Percentiles rank a stretch among this genome's conserved stretches.
Conservation (phyloP, 2,797 vertebrate species). For the Apodemus agrarius region DNA sequence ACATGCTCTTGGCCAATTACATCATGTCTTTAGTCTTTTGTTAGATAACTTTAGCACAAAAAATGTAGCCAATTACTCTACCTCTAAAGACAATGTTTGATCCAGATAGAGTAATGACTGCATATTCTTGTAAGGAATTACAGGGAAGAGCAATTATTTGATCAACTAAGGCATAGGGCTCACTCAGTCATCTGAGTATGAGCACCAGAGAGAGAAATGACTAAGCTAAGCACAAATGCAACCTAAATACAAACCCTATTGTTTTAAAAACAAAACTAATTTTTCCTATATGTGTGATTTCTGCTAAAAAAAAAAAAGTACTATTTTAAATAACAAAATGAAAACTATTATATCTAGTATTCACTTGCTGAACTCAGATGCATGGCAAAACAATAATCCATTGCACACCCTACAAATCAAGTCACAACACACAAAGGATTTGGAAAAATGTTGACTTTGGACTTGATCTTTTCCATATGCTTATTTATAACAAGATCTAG, state of each 20-base stretch:
- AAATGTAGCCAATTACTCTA: conserved; percentile 36
- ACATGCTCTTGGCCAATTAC: conserved; percentile 45
- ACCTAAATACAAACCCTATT: conserved; percentile 20
- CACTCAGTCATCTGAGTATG: conserved; percentile 29
- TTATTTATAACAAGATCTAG: conserved; percentile 34
- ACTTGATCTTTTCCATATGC: conserved; percentile 5
- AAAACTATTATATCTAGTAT: background rate
- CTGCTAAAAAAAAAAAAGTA: background rate
- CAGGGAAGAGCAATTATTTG: conserved; percentile 46
- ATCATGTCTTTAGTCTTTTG: background rate
- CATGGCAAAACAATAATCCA: conserved; percentile 53
- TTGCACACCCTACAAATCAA: conserved; percentile 60
- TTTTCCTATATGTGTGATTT: conserved; percentile 6
- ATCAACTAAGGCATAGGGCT: conserved; percentile 11
- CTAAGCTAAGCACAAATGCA: conserved; percentile 52
- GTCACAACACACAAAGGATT: background rate
- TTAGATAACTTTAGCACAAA: background rate
- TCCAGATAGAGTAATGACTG: conserved; percentile 40
- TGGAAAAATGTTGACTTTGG: background rate
- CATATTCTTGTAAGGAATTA: conserved; percentile 15
- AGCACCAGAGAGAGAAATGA: conserved; percentile 53
- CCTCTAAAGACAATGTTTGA: conserved; percentile 6
- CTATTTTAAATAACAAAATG: conserved; percentile 13
- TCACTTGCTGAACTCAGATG: conserved; percentile 56
- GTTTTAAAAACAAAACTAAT: conserved; percentile 20